Base-by-base conservation (phyloP, 2,888 invertebrate genomes). In the Agrochola lychnidis region DNA sequence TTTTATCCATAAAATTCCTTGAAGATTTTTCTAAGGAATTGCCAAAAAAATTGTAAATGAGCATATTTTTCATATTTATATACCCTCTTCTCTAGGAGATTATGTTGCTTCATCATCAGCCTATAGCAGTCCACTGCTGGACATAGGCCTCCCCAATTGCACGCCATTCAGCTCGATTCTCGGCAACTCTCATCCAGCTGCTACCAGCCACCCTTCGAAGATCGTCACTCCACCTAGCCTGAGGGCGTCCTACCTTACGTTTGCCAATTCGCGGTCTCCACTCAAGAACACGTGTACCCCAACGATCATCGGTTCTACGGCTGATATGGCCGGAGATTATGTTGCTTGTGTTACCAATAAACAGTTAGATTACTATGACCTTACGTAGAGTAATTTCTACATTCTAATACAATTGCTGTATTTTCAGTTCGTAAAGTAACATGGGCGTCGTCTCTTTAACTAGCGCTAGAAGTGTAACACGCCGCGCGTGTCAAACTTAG, bases 361-460 rank as follows among this genome's bases (percentile, higher is more conserved):
- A 45, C 7, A 25, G 14, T 36, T 16, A 57, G n/a, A 59, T 45
- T 10, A 36, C 14, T 4, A 61, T 61, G n/a, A 63, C 56, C 59
- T 36, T 74, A 45, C 19, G 62, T 19, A 1, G 22, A 67, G 36
- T 69, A 64, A 72, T 81, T 66, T 72, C 68, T 78, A 42, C 45
- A 64, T 71, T 81, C 40, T 68, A 66, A 61, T 67, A 77, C 84
- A 73, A 79, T 79, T 73, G 36, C 51, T 64, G 62, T 76, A 56
- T 72, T 76, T 79, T 70, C 76, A 69, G 51, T 62, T 77, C 66
- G 70, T 79, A 80, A 70, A 74, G 68, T 72, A 79, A 73, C 72
- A 59, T n/a, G 30, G 82, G 80, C 82, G 87, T 86, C 82, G 74
- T 83, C 83, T 81, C 88, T 88, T 88, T 88, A 87, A 87, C 87